Evolutionary conservation across 2,113 vertebrate genomes (phyloP).

Genomic region (Coreoperca whiteheadi): DNA sequence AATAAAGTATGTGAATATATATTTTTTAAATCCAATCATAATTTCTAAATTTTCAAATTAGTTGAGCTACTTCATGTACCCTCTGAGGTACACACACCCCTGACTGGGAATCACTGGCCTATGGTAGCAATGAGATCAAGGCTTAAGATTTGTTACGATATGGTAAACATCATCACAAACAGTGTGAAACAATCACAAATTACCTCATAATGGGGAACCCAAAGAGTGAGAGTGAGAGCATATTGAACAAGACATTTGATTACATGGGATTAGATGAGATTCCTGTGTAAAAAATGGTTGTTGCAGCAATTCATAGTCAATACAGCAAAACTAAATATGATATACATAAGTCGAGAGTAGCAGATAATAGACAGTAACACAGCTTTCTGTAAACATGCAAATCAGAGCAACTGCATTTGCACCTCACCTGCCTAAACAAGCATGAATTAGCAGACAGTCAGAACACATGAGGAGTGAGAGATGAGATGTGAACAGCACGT

Average conservation of each 20-base stretch:
- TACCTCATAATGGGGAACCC: neutral
- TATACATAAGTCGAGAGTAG: constrained; percentile 1
- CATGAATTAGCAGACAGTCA: constrained; percentile 77
- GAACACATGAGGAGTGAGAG: constrained; percentile 70
- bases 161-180: constrained; percentile 28
- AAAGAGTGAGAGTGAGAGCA: constrained; percentile 17
- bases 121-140: neutral
- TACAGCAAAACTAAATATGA: neutral
- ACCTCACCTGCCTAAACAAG: constrained; percentile 78
- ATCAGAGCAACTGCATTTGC: constrained; percentile 69
- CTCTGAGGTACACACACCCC: neutral
- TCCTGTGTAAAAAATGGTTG: neutral
- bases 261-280: constrained; percentile 15
- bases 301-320: neutral
- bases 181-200: constrained; percentile 15
- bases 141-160: constrained; percentile 6
- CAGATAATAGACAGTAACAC: neutral
- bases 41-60: neutral
- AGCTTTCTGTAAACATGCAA: constrained; percentile 61
- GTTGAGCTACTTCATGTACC: neutral
- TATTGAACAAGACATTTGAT: constrained; percentile 16
- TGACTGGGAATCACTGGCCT: neutral
- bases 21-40: neutral
- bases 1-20: neutral
- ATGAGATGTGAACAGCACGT: constrained; percentile 68